Evolutionary conservation across 2,888 invertebrate genomes (phyloP), one percentile per base, ranked within the genome.

Genomic region (Alcis repandata): DNA sequence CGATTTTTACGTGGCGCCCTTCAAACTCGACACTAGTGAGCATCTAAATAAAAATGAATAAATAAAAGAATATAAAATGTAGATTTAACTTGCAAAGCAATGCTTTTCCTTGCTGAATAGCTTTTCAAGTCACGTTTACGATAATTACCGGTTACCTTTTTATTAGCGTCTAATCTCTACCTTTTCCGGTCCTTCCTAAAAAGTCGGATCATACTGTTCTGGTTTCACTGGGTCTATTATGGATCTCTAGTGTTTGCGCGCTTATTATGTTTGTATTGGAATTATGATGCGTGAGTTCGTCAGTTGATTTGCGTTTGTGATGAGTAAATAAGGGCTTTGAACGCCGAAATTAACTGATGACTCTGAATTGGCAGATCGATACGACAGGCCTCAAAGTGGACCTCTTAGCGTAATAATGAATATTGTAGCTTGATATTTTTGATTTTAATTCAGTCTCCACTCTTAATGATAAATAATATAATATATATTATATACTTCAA

Each of bases 201-300:
- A 72, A 75, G 64, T 76, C 72, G 72, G 77, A 79, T 80, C 76
- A 81, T 80, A 80, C 83, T 85, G 82, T 83, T 78, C 75, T 71
- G 79, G 77, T 81, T 79, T 79, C 79, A 78, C 78, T 77, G 77
- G 72, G 79, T 79, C 78, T 75, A 81, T 81, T 80, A 82, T 79
- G 76, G 78, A 77, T 76, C 72, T 74, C 67, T 72, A 79, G 74
- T 83, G 79, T 81, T 78, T 79, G 72, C 67, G 57, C 74, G 70
- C 73, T 76, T 79, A 79, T 79, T 76, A 77, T 75, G 74, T 77
- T 77, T 78, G 75, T 77, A 71, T 76, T 72, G 72, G 75, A 79
- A 77, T 77, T 75, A 75, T 77, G 63, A 76, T 68, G 67, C 68
- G 64, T 72, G 71, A 52, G 67, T 40, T 69, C 69, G 72, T 61